Conservation (phyloP, 2,797 vertebrate species). For the Echiichthys vipera region DNA sequence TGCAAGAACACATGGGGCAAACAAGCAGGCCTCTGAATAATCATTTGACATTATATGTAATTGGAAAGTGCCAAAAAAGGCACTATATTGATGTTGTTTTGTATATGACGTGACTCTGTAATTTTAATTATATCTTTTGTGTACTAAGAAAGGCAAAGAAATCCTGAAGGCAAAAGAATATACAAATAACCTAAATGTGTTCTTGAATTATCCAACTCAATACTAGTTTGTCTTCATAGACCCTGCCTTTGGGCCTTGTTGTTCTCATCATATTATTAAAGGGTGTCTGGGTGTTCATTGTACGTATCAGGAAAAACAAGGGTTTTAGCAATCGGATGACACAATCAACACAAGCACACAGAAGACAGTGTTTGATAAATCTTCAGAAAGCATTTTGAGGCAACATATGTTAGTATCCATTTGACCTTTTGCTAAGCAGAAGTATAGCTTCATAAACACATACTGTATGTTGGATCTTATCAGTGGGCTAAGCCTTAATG, state of each 20-base stretch:
- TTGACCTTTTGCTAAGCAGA: constrained; percentile 13
- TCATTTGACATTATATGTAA: constrained; percentile 41
- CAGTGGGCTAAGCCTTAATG: not conserved
- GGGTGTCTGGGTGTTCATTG: not conserved
- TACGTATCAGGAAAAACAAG: not conserved
- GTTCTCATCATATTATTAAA: not conserved
- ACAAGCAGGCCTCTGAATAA: constrained; percentile 35
- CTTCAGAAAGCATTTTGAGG: not conserved
- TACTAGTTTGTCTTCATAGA: not conserved
- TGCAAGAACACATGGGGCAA: constrained; percentile 8
- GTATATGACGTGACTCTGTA: not conserved
- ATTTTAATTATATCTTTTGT: constrained; percentile 8
- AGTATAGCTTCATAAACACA: constrained; percentile 1
- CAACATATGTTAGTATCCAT: constrained; percentile 4
- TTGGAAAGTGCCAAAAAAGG: constrained; percentile 12
- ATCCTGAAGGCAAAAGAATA: constrained; percentile 9
- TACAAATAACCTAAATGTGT: not conserved
- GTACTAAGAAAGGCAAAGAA: not conserved
- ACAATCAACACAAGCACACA: not conserved
- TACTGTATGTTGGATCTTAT: constrained; percentile 9
- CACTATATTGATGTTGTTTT: not conserved
- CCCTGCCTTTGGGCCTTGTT: not conserved
- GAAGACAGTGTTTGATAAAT: not conserved
- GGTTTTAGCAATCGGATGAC: not conserved
- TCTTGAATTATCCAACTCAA: constrained; percentile 1